Base-by-base conservation (phyloP, 2,888 invertebrate species). In the Perizoma flavofasciatum region DNA sequence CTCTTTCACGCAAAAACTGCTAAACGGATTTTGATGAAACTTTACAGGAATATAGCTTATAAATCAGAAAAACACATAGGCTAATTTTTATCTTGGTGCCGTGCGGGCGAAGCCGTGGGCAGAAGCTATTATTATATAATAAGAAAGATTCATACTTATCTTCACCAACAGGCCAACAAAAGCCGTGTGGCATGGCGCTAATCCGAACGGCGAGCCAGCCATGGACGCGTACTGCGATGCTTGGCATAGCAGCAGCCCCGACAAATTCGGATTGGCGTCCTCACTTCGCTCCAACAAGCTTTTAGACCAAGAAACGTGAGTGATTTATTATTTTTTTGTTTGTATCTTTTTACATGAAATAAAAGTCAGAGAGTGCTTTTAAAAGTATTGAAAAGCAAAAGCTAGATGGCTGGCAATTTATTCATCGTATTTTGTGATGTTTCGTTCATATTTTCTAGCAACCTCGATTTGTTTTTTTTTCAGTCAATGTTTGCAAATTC, bases 111-210 rank as follows among this genome's bases (percentile, higher is more conserved):
- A n/a, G n/a, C n/a, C n/a, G n/a, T n/a, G n/a, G n/a, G n/a, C n/a
- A n/a, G n/a, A n/a, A n/a, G n/a, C n/a, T n/a, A n/a, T n/a, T n/a
- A n/a, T n/a, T n/a, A n/a, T n/a, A n/a, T n/a, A n/a, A n/a, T n/a
- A n/a, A n/a, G n/a, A n/a, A n/a, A n/a, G n/a, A n/a, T n/a, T n/a
- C 22, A 22, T 22, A 22, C 22, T 3, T 22, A 3, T 22, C 3
- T 22, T 40, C 63, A 41, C 68, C 58, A 68, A 37, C 82, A 98
- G 98, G 98, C 97, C 98, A 9, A 96, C 97, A 73, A 99, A 99
- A 88, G 95, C 97, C 47, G 95, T 98, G 39, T 99, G 99, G 99
- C 99, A 99, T 78, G 99, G 99, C 4, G 96, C 98, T 5, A 95
- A 95, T 75, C 92, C 95, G 9, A 94, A 94, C 66, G 99, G 99